These are phyloP conservation scores for Serinus canaria DNA, from an alignment of 2,113 vertebrate species.

Conservation along the genomic window DNA sequence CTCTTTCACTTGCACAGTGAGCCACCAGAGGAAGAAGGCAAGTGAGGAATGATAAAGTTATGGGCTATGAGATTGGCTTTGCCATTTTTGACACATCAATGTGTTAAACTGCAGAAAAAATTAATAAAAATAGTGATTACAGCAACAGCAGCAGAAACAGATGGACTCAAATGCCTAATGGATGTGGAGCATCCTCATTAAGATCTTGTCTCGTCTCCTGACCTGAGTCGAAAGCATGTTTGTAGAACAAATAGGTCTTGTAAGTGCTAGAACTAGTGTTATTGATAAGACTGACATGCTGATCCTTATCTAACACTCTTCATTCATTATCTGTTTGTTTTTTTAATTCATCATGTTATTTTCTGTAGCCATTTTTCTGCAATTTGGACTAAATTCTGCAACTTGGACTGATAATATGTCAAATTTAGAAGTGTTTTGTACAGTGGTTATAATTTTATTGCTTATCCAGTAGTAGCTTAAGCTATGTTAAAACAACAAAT, in stretches of 20 bases:
- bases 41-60: background rate
- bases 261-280: background rate
- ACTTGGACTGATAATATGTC: background rate
- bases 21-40: background rate
- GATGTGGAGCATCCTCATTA: background rate
- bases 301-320: background rate
- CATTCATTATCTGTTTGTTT: background rate
- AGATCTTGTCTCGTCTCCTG: background rate
- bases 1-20: background rate
- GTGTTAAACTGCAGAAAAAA: background rate
- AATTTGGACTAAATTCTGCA: background rate
- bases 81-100: background rate
- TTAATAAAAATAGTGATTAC: background rate
- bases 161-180: background rate
- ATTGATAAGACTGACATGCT: background rate
- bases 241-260: background rate
- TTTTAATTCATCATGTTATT: background rate
- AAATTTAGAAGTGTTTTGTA: background rate
- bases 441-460: background rate
- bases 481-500: background rate
- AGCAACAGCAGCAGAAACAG: background rate
- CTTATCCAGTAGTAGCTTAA: background rate
- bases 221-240: background rate
- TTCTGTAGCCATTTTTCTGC: background rate
- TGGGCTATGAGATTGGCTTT: background rate